Base-by-base conservation (phyloP, 1,140 invertebrate species). In the Littorina saxatilis region DNA sequence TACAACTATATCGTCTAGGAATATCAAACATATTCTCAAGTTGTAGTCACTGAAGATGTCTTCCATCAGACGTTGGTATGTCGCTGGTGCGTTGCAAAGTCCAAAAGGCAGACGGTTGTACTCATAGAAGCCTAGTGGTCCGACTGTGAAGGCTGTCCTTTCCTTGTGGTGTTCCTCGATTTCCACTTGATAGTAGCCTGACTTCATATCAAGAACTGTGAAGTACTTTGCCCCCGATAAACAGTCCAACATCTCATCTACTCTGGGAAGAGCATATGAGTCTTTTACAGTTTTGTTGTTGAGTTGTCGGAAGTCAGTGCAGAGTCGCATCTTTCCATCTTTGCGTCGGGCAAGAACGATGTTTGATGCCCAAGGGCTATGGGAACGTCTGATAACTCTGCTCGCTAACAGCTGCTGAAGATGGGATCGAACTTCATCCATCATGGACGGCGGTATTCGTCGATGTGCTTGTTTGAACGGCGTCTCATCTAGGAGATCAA, bases 1-100 rank as follows among this genome's bases (percentile, higher is more conserved):
- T 7, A 79, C 4, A 17, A 79, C 40, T 2, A 79, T 20, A 32
- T 79, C 76, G 40, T 79, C 76, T 2, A 79, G n/a, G 40, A 32
- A 79, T 7, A 79, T 35, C 13, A 79, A 35, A 29, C 76, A 79
- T 7, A 79, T 63, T 4, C 32, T 61, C 35, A 79, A 15, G 40
- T 79, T 55, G 5, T 7, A 11, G 37, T 70, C 77, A 4, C 66
- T 39, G 7, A 79, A 29, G 23, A 58, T 35, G 2, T 66, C 61
- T 68, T 79, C 77, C 5, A 79, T 68, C 20, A 79, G 61, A 11
- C 77, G 15, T 20, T 79, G 77, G 39, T 79, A 79, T n/a, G 77
- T 79, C 1, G 77, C 77, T 27, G 77, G 77, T 47, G 77, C 61
- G n/a, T 79, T 79, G 37, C 15, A n/a, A 11, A 79, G 61, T 9